phyloP scores from a whole-genome alignment of 2,888 invertebrate genomes.

The Meiosimyza decipiens region DNA sequence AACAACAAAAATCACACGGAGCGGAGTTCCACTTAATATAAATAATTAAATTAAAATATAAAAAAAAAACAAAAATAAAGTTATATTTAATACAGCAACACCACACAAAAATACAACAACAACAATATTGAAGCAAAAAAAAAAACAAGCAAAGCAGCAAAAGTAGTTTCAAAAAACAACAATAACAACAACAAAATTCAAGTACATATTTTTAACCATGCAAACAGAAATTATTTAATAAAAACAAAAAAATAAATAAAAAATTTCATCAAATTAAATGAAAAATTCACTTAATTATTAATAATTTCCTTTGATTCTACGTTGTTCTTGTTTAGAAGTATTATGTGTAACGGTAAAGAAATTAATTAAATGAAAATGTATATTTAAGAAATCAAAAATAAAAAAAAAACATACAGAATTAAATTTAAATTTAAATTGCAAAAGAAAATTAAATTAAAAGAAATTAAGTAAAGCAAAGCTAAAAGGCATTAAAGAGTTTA shows the following conservation, averaged over 20 bases:
- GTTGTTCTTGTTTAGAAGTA: constrained; percentile 60
- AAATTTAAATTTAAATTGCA: constrained; percentile 35
- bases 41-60: constrained; percentile 15
- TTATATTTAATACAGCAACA: constrained; percentile 7
- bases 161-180: not conserved
- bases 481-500: constrained; percentile 33
- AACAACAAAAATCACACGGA: constrained; percentile 10
- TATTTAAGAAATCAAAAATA: constrained; percentile 32
- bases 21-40: constrained; percentile 29
- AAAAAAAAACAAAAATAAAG: no score
- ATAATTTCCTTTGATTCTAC: constrained; percentile 55
- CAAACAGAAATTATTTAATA: constrained; percentile 20
- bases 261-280: constrained; percentile 19
- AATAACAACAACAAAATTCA: constrained; percentile 19
- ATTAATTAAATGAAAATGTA: constrained; percentile 40
- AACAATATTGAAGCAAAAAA: constrained; percentile 25
- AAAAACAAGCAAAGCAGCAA: constrained; percentile 7
- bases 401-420: not conserved
- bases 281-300: constrained; percentile 42
- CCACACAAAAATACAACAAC: constrained; percentile 42
- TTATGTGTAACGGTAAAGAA: constrained; percentile 30
- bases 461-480: constrained; percentile 40
- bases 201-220: constrained; percentile 6
- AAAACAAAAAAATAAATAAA: constrained; percentile 7
- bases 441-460: constrained; percentile 38